Percentiles rank a stretch among this genome's conserved stretches.
Evolutionary conservation across 1,140 invertebrate species (phyloP).

Genomic region (Halotydeus destructor): DNA sequence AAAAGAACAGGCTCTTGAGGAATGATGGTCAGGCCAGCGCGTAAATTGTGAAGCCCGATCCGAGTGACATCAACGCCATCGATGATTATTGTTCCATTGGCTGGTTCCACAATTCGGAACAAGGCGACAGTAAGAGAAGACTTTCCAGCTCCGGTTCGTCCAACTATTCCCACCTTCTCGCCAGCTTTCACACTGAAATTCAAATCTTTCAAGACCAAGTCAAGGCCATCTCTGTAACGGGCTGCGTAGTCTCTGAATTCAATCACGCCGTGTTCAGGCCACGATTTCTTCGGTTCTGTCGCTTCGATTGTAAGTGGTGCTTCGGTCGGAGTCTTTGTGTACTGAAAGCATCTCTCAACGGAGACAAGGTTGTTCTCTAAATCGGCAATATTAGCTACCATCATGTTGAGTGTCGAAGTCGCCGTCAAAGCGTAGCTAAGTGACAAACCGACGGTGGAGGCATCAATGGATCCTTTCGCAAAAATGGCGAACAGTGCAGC

Average conservation of each 20-base stretch:
- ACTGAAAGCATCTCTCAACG: slow-evolving; percentile 39
- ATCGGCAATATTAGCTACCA: slow-evolving; percentile 36
- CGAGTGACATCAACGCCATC: slow-evolving; percentile 28
- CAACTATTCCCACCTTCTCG: slow-evolving; percentile 44
- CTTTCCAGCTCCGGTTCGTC: slow-evolving; percentile 33
- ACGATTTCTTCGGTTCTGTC: slow-evolving; percentile 21
- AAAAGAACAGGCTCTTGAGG: slow-evolving; percentile 49
- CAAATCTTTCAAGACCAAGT: slow-evolving; percentile 38
- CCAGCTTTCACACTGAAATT: slow-evolving; percentile 32
- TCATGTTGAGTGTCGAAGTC: slow-evolving; percentile 34
- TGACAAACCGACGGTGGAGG: slow-evolving; percentile 42
- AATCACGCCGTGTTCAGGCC: slow-evolving; percentile 46
- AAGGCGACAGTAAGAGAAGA: slow-evolving; percentile 33
- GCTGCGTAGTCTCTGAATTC: slow-evolving; percentile 43
- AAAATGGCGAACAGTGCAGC: slow-evolving; percentile 48
- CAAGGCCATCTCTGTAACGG: slow-evolving; percentile 35
- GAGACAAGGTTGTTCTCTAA: slow-evolving; percentile 42
- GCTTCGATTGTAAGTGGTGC: slow-evolving; percentile 25
- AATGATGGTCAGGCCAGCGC: slow-evolving; percentile 37
- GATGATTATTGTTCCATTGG: slow-evolving; percentile 26
- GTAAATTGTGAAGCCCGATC: slow-evolving; percentile 27
- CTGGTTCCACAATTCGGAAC: slow-evolving; percentile 29
- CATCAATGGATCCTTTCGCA: slow-evolving; percentile 31
- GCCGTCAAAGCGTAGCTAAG: slow-evolving; percentile 35
- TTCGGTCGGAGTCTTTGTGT: slow-evolving; percentile 23